Conservation (phyloP, 2,888 invertebrate species). For the Rugalucina vietnamica region DNA sequence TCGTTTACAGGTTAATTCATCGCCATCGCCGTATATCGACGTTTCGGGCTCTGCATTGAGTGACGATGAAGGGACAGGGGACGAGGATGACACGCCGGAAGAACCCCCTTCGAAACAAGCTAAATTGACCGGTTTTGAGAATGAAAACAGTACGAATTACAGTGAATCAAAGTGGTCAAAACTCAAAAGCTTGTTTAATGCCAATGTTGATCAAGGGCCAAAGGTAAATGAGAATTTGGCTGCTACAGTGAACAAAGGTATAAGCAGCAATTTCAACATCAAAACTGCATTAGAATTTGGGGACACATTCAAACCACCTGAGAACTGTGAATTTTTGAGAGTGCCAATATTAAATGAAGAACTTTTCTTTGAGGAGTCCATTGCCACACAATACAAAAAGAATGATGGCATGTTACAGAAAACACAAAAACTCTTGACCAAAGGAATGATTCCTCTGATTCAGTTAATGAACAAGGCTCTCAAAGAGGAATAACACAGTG, state of each 20-base stretch:
- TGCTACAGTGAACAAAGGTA: background rate
- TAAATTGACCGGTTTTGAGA: background rate
- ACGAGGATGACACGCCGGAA: too few relatives aligned
- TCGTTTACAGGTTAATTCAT: background rate
- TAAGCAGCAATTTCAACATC: too few relatives aligned
- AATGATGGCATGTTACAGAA: background rate
- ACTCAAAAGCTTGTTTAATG: background rate
- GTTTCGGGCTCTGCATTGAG: background rate
- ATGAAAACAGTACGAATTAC: background rate
- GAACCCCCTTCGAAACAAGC: background rate
- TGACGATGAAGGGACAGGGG: background rate
- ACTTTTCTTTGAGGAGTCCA: background rate
- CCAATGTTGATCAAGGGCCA: background rate
- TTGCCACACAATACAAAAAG: background rate
- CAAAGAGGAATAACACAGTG: background rate
- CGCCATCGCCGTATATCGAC: background rate
- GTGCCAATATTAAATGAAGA: background rate
- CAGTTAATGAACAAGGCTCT: background rate
- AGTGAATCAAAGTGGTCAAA: background rate
- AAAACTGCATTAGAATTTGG: background rate
- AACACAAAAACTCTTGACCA: background rate
- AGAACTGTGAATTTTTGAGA: too few relatives aligned
- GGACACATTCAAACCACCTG: background rate
- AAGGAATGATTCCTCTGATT: constrained; percentile 3
- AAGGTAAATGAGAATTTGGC: background rate